Evolutionary conservation across 2,888 invertebrate genomes (phyloP).

Genomic region (Cephus runcator): DNA sequence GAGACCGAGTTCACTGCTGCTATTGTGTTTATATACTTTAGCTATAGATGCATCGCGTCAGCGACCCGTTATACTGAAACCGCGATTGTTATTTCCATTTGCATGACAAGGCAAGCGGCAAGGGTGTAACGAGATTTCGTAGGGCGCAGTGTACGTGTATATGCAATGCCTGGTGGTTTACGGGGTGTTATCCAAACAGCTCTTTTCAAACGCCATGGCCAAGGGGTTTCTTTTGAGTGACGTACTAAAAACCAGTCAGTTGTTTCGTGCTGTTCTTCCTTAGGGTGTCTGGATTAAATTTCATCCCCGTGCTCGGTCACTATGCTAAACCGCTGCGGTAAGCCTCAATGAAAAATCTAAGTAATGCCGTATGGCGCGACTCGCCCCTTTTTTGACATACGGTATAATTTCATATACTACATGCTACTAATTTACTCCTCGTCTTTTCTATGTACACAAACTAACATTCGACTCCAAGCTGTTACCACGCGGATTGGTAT

Average conservation of each 20-base stretch:
- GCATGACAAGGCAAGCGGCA: slow-evolving; percentile 55
- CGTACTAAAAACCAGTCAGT: not conserved
- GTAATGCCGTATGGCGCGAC: not conserved
- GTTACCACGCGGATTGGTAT: not conserved
- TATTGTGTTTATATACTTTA: not conserved
- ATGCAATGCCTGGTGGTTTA: slow-evolving; percentile 6
- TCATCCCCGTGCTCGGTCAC: slow-evolving; percentile 33
- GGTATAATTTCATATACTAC: not conserved
- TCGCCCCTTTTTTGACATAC: not conserved
- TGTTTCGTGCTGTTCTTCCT: slow-evolving; percentile 3
- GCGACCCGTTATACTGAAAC: slow-evolving; percentile 13
- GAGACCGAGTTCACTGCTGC: not conserved
- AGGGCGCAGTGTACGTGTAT: slow-evolving; percentile 11
- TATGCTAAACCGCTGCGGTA: not conserved
- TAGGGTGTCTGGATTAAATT: slow-evolving; percentile 48
- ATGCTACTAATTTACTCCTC: not conserved
- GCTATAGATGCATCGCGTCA: not conserved
- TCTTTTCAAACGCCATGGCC: not conserved
- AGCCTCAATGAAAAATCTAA: slow-evolving; percentile 1
- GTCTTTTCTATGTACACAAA: not conserved
- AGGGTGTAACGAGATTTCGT: slow-evolving; percentile 49
- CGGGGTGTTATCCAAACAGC: slow-evolving; percentile 32
- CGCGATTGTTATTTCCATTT: slow-evolving; percentile 54
- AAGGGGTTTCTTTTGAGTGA: slow-evolving; percentile 3
- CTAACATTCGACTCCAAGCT: not conserved